These are phyloP conservation scores for Leptothorax acervorum DNA, from an alignment of 2,888 invertebrate species.

Conservation along the genomic window DNA sequence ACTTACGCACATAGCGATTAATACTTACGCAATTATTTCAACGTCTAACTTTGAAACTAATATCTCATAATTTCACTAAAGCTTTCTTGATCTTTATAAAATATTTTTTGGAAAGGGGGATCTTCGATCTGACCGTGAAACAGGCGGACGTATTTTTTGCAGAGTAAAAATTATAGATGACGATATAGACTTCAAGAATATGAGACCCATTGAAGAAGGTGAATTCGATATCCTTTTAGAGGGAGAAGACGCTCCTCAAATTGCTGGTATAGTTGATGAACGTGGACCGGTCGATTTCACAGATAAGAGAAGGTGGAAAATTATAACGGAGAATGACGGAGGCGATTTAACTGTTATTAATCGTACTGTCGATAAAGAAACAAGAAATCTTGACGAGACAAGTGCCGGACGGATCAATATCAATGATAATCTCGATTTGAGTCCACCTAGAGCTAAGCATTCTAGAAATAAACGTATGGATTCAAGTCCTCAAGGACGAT, in stretches of 20 bases:
- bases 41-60: neutral
- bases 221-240: constrained; percentile 90
- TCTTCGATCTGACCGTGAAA: constrained; percentile 57
- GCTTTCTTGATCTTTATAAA: neutral
- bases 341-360: constrained; percentile 70
- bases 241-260: constrained; percentile 96
- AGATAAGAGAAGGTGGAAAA: constrained; percentile 83
- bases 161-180: constrained; percentile 95
- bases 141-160: constrained; percentile 81
- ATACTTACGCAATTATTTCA: neutral
- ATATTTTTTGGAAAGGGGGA: neutral
- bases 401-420: constrained; percentile 6
- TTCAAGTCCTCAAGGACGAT: constrained; percentile 60
- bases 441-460: constrained; percentile 61
- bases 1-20: neutral
- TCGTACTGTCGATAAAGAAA: constrained; percentile 17
- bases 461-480: constrained; percentile 51
- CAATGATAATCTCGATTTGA: constrained; percentile 67
- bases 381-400: neutral
- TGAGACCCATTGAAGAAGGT: constrained; percentile 88
- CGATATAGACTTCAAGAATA: constrained; percentile 90
- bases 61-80: neutral
- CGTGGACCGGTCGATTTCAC: constrained; percentile 80
- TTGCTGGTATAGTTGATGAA: constrained; percentile 95
- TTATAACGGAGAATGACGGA: constrained; percentile 81